phyloP scores from a whole-genome alignment of 2,888 invertebrate genomes.

The Phalera bucephala region DNA sequence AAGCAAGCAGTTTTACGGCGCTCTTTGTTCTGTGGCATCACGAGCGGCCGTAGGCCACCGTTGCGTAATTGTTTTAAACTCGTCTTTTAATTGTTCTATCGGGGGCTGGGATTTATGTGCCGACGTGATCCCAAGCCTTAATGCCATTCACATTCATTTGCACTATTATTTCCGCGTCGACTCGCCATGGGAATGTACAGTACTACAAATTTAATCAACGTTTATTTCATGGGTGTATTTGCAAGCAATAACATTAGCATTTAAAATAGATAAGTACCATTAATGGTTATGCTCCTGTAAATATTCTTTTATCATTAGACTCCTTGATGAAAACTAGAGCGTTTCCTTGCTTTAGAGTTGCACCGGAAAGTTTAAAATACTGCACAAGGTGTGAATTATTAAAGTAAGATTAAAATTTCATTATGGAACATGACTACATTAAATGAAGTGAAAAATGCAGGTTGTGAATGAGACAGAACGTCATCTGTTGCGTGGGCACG shows the following conservation, averaged over 20 bases:
- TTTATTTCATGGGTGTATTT: constrained; percentile 51
- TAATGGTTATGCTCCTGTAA: no score
- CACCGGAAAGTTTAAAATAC: neutral
- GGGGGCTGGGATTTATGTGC: constrained; percentile 73
- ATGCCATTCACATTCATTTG: constrained; percentile 74
- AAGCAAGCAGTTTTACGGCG: neutral
- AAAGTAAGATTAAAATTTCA: constrained; percentile 7
- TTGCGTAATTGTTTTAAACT: constrained; percentile 82
- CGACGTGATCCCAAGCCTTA: constrained; percentile 75
- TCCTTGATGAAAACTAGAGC: no score
- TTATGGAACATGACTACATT: constrained; percentile 8
- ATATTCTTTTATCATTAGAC: no score
- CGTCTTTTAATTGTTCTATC: constrained; percentile 83
- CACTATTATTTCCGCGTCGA: constrained; percentile 75
- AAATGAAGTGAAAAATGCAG: constrained; percentile 28
- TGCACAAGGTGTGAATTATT: no score
- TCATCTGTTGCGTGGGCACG: constrained; percentile 66
- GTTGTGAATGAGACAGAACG: constrained; percentile 51
- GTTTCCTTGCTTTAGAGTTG: no score
- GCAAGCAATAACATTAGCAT: constrained; percentile 53
- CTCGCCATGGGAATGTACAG: constrained; percentile 69
- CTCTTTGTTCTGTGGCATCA: constrained; percentile 55
- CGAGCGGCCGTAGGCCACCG: constrained; percentile 69
- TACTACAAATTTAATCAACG: constrained; percentile 71
- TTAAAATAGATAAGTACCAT: constrained; percentile 24